Conservation (phyloP, 2,888 invertebrate genomes). For the Ypsolopha sequella region DNA sequence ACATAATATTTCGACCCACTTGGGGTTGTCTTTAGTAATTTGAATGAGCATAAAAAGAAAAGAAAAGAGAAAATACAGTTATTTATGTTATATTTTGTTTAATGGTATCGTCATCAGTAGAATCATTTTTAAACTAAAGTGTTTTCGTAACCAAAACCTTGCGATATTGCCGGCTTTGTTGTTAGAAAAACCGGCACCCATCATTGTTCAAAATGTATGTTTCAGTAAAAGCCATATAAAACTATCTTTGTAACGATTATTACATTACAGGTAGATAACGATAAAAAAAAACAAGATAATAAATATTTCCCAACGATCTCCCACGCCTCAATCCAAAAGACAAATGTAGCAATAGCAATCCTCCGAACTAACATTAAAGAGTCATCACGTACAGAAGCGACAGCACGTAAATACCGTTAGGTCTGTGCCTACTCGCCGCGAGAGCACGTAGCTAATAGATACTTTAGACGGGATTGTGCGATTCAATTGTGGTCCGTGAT, state of each 20-base stretch:
- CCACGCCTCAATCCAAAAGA: not conserved
- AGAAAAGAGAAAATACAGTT: no score
- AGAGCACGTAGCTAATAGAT: slow-evolving; percentile 46
- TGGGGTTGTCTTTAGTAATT: no score
- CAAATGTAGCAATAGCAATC: not conserved
- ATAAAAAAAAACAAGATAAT: not conserved
- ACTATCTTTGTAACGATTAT: not conserved
- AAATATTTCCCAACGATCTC: not conserved
- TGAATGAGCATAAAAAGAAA: no score
- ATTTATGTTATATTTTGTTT: no score
- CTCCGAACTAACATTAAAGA: slow-evolving; percentile 2
- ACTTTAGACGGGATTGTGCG: slow-evolving; percentile 40
- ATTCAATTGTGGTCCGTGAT: slow-evolving; percentile 47
- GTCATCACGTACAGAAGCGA: not conserved
- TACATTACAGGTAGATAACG: not conserved
- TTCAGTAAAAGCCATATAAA: no score
- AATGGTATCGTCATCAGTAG: no score
- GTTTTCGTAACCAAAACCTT: no score
- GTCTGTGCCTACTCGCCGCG: slow-evolving; percentile 3
- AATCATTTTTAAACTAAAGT: no score
- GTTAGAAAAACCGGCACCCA: no score
- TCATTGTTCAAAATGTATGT: no score
- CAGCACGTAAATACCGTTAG: slow-evolving; percentile 1
- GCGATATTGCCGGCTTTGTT: no score
- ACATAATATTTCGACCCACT: no score